Evolutionary conservation across 2,113 vertebrate genomes (phyloP).

Genomic region (Amphilophus citrinellus): DNA sequence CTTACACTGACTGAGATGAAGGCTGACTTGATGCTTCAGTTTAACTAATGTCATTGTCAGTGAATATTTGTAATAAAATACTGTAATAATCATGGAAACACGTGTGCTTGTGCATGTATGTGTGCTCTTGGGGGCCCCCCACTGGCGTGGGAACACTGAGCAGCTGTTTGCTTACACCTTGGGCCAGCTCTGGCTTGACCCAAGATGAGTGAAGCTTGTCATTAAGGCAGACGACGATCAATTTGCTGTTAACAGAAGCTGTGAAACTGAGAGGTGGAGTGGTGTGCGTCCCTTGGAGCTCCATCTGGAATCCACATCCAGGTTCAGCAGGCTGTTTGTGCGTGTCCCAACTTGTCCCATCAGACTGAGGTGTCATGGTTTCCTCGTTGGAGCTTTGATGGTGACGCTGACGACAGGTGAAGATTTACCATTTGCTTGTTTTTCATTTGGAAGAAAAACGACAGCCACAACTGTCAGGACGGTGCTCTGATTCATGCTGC

Average conservation of each 20-base stretch:
- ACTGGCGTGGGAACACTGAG: too few species aligned
- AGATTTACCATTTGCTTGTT: conserved; percentile 45
- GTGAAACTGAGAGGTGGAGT: conserved; percentile 32
- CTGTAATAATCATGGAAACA: too few species aligned
- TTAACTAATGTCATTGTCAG: too few species aligned
- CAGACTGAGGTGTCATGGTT: conserved; percentile 40
- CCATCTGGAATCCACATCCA: conserved; percentile 68
- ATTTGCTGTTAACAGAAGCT: conserved; percentile 43
- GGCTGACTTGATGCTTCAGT: too few species aligned
- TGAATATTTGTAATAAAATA: too few species aligned
- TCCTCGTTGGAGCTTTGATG: conserved; percentile 63
- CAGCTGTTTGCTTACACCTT: too few species aligned
- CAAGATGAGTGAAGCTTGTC: conserved; percentile 1
- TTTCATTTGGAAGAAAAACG: conserved; percentile 6
- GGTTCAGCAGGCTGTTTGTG: conserved; percentile 15
- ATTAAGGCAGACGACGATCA: conserved; percentile 15
- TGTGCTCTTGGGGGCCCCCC: too few species aligned
- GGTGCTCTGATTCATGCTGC: neutral
- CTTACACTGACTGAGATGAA: too few species aligned
- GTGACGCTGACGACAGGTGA: conserved; percentile 24
- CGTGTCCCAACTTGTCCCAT: conserved; percentile 22
- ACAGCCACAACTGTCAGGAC: neutral
- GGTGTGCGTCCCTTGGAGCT: conserved; percentile 23
- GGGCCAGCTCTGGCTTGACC: too few species aligned
- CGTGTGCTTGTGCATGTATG: too few species aligned